Evolutionary conservation across 2,113 vertebrate genomes (phyloP).

Genomic region (Geococcyx californianus): DNA sequence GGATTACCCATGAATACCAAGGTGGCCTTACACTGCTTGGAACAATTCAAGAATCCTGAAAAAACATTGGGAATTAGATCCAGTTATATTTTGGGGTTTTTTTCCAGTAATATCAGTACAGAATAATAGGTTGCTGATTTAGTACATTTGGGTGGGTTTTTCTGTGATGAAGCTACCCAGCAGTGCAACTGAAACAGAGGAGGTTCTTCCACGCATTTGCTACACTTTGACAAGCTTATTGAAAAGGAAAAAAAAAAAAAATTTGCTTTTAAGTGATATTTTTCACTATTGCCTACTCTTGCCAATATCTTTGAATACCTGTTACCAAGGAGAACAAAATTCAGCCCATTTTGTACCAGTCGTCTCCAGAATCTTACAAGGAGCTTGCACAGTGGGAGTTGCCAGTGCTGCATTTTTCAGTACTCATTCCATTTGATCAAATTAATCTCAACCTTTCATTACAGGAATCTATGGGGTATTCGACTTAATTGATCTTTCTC

Average conservation of each 20-base stretch:
- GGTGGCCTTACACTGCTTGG: background rate
- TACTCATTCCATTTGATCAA: background rate
- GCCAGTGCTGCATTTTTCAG: background rate
- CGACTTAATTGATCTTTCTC: background rate
- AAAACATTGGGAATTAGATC: background rate
- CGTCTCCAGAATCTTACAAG: background rate
- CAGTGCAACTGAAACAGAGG: background rate
- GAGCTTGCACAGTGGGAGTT: background rate
- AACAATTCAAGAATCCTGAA: background rate
- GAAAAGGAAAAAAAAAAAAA: background rate
- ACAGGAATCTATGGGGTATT: background rate
- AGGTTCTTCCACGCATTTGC: background rate
- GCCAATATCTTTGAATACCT: background rate
- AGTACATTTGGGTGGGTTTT: background rate
- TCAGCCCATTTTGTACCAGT: background rate
- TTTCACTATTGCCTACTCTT: background rate
- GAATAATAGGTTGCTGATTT: background rate
- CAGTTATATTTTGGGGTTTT: background rate
- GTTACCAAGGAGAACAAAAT: background rate
- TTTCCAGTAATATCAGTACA: background rate
- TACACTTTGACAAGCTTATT: background rate
- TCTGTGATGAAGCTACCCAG: background rate
- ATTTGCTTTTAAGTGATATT: background rate
- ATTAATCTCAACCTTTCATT: background rate
- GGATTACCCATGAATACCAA: rapidly evolving